A percentile compares a stretch with the other conserved stretches of the same genome.
Evolutionary conservation across 2,797 vertebrate genomes (phyloP).

Genomic region (Sebastes umbrosus): DNA sequence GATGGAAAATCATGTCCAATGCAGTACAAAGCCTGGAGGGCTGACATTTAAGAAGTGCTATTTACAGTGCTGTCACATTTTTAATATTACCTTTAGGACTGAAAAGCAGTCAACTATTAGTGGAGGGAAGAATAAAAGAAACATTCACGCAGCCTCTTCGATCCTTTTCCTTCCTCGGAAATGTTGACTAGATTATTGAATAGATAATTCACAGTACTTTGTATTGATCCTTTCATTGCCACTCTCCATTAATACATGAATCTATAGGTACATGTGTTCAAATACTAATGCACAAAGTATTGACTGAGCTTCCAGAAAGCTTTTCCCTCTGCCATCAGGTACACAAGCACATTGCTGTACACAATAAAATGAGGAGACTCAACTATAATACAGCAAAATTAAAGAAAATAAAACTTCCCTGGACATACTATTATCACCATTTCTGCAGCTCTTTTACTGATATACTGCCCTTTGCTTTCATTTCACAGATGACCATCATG

Average conservation of each 20-base stretch:
- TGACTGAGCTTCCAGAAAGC: neutral
- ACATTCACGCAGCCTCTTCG: neutral
- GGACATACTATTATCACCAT: neutral
- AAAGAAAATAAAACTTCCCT: neutral
- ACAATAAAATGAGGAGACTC: neutral
- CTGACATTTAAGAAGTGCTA: conserved; percentile 62
- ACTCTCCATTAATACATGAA: neutral
- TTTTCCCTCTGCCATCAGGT: neutral
- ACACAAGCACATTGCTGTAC: neutral
- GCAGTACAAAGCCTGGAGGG: conserved; percentile 29
- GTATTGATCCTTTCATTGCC: neutral
- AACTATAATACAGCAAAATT: neutral
- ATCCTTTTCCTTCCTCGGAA: neutral
- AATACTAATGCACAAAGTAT: neutral
- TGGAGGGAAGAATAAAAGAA: conserved; percentile 1
- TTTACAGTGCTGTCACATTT: conserved; percentile 37
- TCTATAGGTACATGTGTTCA: neutral
- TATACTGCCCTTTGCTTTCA: neutral
- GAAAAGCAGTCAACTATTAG: conserved; percentile 17
- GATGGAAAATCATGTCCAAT: conserved; percentile 28
- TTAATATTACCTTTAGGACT: conserved; percentile 29
- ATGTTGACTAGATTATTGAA: neutral
- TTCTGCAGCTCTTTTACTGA: neutral
- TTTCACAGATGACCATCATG: conserved; percentile 56
- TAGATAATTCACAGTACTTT: neutral